Evolutionary conservation across 2,888 invertebrate species (phyloP), one percentile per base, ranked within the genome.

Genomic region (Troglohyphantes excavatus): DNA sequence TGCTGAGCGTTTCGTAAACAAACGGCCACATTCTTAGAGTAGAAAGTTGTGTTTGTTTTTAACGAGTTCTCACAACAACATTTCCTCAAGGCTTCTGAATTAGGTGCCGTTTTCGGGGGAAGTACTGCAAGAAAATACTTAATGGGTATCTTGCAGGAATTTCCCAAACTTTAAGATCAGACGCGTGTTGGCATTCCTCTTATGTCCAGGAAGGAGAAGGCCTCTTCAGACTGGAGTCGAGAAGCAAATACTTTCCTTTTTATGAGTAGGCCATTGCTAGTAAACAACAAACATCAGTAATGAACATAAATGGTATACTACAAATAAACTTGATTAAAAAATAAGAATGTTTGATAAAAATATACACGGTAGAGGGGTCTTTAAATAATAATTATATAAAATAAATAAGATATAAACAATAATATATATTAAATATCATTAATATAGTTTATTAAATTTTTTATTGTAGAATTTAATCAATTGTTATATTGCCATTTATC

Each of bases 171-270:
- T 33, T 59, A 29, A 33, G 6, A 61, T 19, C 9, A 70, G 21
- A 33, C 21, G 6, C 33, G 19, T n/a, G 13, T 68, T 61, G 73
- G 53, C 46, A 53, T 46, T 46, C n/a, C 46, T 29, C 53, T 27
- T 23, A 21, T 59, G 23, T 21, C 5, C 5, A 0, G 27, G 33
- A 17, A n/a, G n/a, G 33, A 23, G 39, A n/a, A 27, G 5, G 7
- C 26, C 2, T 33, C 67, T 87, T 87, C 87, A 87, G 17, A 87
- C 87, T 6, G 81, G 87, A n/a, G 87, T 87, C 2, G 87, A 87
- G 27, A 87, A 59, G 3, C 75, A 73, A 17, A 87, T 46, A 9
- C 73, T 67, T 59, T 87, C 87, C 59, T 87, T 87, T 27, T 81
- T 81, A 46, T 67, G 73, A 33, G 46, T 81, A 19, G 87, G 87